Evolutionary conservation across 2,797 vertebrate species (phyloP).

Genomic region (Eulemur mongoz): DNA sequence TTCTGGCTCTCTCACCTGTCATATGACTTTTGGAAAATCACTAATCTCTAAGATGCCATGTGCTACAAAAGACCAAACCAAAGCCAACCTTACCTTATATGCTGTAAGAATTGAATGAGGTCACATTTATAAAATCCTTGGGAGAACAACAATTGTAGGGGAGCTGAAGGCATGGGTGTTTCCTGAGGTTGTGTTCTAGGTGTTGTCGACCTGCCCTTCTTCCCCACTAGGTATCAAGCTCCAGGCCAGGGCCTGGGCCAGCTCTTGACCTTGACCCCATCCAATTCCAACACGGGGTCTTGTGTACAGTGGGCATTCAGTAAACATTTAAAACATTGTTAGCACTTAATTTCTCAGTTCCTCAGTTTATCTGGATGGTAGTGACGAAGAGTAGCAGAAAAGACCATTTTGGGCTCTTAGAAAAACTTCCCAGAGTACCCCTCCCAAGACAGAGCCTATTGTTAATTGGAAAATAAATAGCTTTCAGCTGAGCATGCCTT

Average conservation of each 20-base stretch:
- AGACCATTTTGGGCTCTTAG: constrained; percentile 31
- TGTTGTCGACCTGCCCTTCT: neutral
- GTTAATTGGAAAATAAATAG: constrained; percentile 71
- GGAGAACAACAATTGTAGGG: neutral
- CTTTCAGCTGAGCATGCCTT: neutral
- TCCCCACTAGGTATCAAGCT: neutral
- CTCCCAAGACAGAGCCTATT: constrained; percentile 22
- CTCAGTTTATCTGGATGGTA: neutral
- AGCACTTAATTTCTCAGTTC: neutral
- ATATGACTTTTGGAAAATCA: neutral
- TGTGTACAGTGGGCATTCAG: neutral
- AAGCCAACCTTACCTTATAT: neutral
- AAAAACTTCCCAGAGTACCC: neutral
- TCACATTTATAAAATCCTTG: neutral
- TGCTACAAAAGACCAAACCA: neutral
- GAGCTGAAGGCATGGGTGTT: neutral
- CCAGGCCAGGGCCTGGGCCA: neutral
- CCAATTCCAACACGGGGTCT: neutral
- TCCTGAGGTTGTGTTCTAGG: neutral
- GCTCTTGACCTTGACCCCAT: too few relatives aligned
- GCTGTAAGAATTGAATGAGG: neutral
- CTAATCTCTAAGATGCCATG: neutral
- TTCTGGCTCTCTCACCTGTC: neutral
- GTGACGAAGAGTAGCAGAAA: constrained; percentile 7
- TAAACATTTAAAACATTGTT: neutral